phyloP scores from a whole-genome alignment of 2,888 invertebrate genomes.

The Ochropleura plecta region DNA sequence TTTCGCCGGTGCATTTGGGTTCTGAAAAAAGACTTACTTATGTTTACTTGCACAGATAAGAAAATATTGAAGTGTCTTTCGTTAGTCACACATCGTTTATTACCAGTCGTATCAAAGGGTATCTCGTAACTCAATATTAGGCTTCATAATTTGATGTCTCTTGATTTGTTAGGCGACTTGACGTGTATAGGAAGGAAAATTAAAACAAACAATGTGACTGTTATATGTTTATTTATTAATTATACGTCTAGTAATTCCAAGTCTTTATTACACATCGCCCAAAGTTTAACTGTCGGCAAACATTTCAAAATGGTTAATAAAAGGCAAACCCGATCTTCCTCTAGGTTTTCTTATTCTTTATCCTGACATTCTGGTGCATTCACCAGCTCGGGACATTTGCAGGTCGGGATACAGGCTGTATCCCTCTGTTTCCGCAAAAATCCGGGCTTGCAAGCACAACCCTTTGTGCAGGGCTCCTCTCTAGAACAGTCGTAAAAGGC shows the following conservation, averaged over 20 bases:
- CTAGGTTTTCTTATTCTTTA: neutral
- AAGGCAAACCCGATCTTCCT: neutral
- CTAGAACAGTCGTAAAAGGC: conserved; percentile 61
- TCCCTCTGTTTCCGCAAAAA: conserved; percentile 45
- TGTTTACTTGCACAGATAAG: neutral
- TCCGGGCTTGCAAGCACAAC: conserved; percentile 66
- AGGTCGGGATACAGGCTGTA: conserved; percentile 52
- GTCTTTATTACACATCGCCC: neutral
- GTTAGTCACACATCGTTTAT: neutral
- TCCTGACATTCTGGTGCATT: conserved; percentile 45
- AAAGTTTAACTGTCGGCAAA: neutral
- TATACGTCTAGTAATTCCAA: neutral
- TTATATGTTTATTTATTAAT: neutral
- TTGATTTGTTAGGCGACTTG: neutral
- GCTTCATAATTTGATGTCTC: neutral
- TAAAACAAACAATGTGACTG: neutral
- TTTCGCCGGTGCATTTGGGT: conserved; percentile 37
- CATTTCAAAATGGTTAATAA: neutral
- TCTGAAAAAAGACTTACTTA: conserved; percentile 21
- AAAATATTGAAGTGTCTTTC: too few species aligned
- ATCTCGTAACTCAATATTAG: neutral
- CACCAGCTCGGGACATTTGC: conserved; percentile 51
- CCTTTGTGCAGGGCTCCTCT: conserved; percentile 40
- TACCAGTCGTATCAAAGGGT: neutral
- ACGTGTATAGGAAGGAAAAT: neutral